phyloP scores from a whole-genome alignment of 2,888 invertebrate species.

The Thyatira batis region DNA sequence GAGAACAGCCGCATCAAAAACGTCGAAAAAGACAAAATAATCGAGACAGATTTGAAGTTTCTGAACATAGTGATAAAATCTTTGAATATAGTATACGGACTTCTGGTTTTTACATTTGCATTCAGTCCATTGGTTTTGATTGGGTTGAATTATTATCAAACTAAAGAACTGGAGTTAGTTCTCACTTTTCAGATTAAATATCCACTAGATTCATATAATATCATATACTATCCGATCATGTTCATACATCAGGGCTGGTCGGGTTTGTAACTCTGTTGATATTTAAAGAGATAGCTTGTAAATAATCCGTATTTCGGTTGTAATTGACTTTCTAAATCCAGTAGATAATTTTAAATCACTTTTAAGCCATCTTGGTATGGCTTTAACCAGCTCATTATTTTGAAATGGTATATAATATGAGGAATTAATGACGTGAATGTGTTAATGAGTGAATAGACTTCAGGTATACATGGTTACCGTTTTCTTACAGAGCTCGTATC shows the following conservation, averaged over 20 bases:
- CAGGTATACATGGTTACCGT: too few species aligned
- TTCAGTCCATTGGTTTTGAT: slow-evolving; percentile 44
- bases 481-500: not conserved
- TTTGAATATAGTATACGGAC: slow-evolving; percentile 36
- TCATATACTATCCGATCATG: slow-evolving; percentile 52
- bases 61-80: slow-evolving; percentile 42
- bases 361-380: too few species aligned
- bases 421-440: too few species aligned
- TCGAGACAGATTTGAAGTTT: slow-evolving; percentile 37
- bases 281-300: too few species aligned
- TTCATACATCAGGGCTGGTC: slow-evolving; percentile 58
- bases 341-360: too few species aligned
- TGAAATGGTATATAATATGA: too few species aligned
- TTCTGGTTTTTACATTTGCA: slow-evolving; percentile 37
- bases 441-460: too few species aligned
- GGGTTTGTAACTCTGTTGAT: slow-evolving; percentile 39
- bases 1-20: slow-evolving; percentile 12
- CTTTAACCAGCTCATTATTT: too few species aligned
- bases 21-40: slow-evolving; percentile 30
- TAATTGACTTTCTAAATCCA: too few species aligned
- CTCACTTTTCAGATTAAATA: slow-evolving; percentile 55
- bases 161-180: slow-evolving; percentile 38
- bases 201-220: slow-evolving; percentile 54
- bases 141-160: slow-evolving; percentile 41
- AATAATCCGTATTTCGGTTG: too few species aligned